Evolutionary conservation across 2,113 vertebrate species (phyloP).

Genomic region (Oostethus manadensis): DNA sequence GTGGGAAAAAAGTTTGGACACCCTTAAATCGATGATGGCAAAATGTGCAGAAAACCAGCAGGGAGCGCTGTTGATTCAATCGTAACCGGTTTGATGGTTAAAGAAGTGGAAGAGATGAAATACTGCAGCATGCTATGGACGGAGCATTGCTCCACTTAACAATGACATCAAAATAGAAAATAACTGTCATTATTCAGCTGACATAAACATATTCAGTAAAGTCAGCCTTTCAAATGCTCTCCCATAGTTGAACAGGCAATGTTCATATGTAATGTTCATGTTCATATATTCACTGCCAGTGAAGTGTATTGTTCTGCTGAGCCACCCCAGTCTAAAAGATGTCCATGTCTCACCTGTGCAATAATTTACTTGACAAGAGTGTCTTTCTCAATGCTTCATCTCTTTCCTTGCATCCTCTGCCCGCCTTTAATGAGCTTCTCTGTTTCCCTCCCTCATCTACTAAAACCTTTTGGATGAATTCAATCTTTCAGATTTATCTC

Average conservation of each 20-base stretch:
- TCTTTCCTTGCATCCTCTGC: constrained; percentile 34
- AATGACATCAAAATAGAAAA: too few species aligned
- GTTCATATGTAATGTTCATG: too few species aligned
- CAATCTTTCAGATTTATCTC: constrained; percentile 62
- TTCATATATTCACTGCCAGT: too few species aligned
- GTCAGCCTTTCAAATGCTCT: too few species aligned
- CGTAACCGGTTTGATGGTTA: neutral
- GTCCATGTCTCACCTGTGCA: constrained; percentile 50
- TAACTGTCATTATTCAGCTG: too few species aligned
- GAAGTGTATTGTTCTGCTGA: neutral
- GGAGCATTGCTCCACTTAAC: too few species aligned
- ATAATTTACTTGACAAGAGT: constrained; percentile 48
- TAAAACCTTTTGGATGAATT: constrained; percentile 67
- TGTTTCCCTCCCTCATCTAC: constrained; percentile 55
- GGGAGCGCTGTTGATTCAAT: neutral
- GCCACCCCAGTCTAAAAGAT: constrained; percentile 45
- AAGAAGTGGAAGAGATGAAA: neutral
- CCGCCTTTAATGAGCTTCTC: constrained; percentile 51
- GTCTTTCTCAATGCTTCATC: constrained; percentile 57
- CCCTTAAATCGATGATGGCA: neutral
- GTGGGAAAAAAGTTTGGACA: too few species aligned
- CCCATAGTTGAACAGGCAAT: too few species aligned
- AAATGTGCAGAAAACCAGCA: neutral
- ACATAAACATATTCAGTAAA: too few species aligned
- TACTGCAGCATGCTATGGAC: neutral